Base-by-base conservation (phyloP, 2,888 invertebrate genomes). In the Hirtodrosophila histrioides region DNA sequence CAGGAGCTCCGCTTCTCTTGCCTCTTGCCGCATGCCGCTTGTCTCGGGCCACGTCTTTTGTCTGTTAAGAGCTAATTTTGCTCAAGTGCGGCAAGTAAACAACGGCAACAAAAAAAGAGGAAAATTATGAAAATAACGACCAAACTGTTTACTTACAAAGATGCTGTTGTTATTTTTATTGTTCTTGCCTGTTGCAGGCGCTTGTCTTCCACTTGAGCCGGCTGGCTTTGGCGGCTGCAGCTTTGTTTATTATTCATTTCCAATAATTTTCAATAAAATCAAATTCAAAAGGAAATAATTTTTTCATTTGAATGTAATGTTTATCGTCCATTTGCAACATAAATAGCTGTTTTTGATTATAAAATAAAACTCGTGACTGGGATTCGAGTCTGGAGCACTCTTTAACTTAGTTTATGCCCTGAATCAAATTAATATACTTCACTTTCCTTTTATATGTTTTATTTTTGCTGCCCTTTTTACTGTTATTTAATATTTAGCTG, bases 151-250 rank as follows among this genome's bases (percentile, higher is more conserved):
- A 39, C 55, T 58, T 62, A 51, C 35, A 17, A 31, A 17, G 17
- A 17, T 17, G 17, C 17, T 17, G 17, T 35, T 31, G 45, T 44
- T 63, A 50, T 53, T 49, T 33, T 40, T 36, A 23, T 23, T 56
- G 45, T 60, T 55, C 50, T 46, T 51, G 40, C 50, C 46, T 49
- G 55, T 48, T 17, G 69, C 72, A 61, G 63, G 56, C 53, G 48
- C 17, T 17, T 17, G 17, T 17, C 17, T 63, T 56, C 67, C 76
- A 62, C 74, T 79, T 66, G 73, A 82, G 37, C 39, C 64, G 39
- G 61, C 55, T 70, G n/a, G n/a, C n/a, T 70, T 75, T 75, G 75
- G 62, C 44, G 11, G 35, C 36, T 58, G 46, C 68, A 58, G 51
- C 50, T 57, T 11, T 37, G 3, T 31, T 50, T 35, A 23, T 64